Evolutionary conservation across 2,888 invertebrate genomes (phyloP), one percentile per base, ranked within the genome.

Genomic region (Harmothoe impar): DNA sequence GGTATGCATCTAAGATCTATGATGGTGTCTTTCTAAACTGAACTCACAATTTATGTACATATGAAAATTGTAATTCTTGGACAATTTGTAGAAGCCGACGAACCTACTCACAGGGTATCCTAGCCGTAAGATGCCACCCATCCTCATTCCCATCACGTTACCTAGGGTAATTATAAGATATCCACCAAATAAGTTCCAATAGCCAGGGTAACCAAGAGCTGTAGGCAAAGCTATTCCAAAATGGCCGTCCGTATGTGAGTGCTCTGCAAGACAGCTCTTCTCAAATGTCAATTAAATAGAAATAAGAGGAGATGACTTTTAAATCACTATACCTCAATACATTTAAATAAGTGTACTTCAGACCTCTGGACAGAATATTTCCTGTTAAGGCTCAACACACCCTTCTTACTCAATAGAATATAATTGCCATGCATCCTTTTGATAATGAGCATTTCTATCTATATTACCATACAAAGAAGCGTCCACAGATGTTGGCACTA

Each of bases 221-320:
- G n/a, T n/a, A 72, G 29, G 3, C 72, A 72, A 12, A 72, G 31
- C 72, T 15, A 29, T 72, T 72, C 29, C 72, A 29, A 72, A 72
- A 29, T 72, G 72, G 31, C 72, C 72, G 72, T 72, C 72, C 72
- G 31, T 29, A 7, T 72, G 72, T 29, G 72, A 72, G 72, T 72
- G 25, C 72, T 25, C 72, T 72, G 29, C 25, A 72, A 62, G 62
- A n/a, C 20, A n/a, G 23, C 62, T 62, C n/a, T 20, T n/a, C 62
- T 62, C 62, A n/a, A 3, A 1, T n/a, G 7, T 62, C 54, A 62
- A 43, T 7, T 10, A 10, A 7, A 43, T 43, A 43, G 43, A 15
- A 3, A n/a, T n/a, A n/a, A 20, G n/a, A 62, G 3, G 23, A 62
- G 62, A n/a, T 62, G 62, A 20, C 62, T 62, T 62, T 62, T 62